phyloP scores from a whole-genome alignment of 2,797 vertebrate species.

The Enteromius afrohamiltoni region DNA sequence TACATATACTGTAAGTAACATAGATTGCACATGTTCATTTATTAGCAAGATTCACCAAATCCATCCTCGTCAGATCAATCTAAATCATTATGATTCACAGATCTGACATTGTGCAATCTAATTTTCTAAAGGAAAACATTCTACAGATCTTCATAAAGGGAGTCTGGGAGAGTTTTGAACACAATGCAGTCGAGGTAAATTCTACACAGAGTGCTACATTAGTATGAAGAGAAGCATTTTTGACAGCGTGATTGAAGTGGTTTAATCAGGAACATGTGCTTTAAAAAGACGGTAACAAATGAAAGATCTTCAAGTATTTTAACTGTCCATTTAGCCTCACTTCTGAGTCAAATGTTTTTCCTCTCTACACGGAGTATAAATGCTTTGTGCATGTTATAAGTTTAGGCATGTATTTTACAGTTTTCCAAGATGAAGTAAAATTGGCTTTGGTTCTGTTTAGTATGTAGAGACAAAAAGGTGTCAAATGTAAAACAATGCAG shows the following conservation, averaged over 20 bases:
- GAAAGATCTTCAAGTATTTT: not conserved
- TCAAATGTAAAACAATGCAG: not conserved
- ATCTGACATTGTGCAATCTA: constrained; percentile 55
- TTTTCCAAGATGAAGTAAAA: not conserved
- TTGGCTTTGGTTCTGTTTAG: not conserved
- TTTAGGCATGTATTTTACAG: not conserved
- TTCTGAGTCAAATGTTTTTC: not conserved
- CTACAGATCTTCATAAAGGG: constrained; percentile 49
- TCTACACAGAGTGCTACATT: not conserved
- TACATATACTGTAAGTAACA: not conserved
- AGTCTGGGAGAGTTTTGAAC: constrained; percentile 23
- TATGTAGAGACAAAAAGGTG: not conserved
- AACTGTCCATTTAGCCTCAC: not conserved
- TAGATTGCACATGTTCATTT: not conserved
- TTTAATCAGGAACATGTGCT: not conserved
- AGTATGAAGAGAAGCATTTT: not conserved
- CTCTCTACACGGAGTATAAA: not conserved
- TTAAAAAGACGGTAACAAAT: not conserved
- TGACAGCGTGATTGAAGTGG: not conserved
- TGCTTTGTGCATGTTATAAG: not conserved
- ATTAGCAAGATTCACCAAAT: not conserved
- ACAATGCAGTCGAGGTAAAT: not conserved
- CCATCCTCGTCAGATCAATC: constrained; percentile 52
- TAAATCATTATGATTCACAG: constrained; percentile 51
- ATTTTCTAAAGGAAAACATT: constrained; percentile 40